Base-by-base conservation (phyloP, 2,113 vertebrate genomes). In the Urocolius indicus region DNA sequence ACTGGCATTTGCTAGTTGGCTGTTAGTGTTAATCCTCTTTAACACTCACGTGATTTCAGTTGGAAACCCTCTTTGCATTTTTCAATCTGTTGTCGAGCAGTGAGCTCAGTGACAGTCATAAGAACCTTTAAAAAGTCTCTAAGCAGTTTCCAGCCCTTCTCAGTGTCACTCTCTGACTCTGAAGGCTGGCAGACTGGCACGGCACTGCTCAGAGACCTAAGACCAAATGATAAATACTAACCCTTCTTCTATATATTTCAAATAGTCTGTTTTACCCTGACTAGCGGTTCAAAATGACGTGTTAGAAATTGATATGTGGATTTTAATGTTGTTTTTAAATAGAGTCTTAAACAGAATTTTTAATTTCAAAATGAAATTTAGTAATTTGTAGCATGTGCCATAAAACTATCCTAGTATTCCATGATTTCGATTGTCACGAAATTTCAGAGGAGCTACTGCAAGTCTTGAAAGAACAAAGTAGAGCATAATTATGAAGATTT, bases 11-110 rank as follows among this genome's bases (percentile, higher is more conserved):
- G 36, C 63, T 89, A 73, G n/a, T 63, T 89, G 85, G 55, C 73
- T 93, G 57, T 68, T 93, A 62, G 13, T 78, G 54, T 62, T 96
- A 96, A 97, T 97, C 90, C 93, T 96, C 90, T 94, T 95, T 94
- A 86, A 75, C 16, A 54, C 71, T 65, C 85, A 95, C 38, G 72
- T 94, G 95, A 94, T 94, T 84, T 68, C 74, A 80, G 74, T 52
- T 96, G 88, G 80, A 94, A 97, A 93, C 54, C 67, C 36, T 78
- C 84, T 89, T 89, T 13, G 3, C 62, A 91, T 85, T 91, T 94
- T 93, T 80, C 72, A 92, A 57, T 80, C 72, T 52, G 76, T 22
- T 95, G 49, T 84, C 63, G 79, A 71, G 89, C 90, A 90, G 87
- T 0, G 1, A 91, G 45, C 71, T 94, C 95, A 83, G 49, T 55